Percentiles rank a stretch among this genome's conserved stretches.
Evolutionary conservation across 2,797 vertebrate species (phyloP).

Genomic region (Lepidocolaptes lacrymiger): DNA sequence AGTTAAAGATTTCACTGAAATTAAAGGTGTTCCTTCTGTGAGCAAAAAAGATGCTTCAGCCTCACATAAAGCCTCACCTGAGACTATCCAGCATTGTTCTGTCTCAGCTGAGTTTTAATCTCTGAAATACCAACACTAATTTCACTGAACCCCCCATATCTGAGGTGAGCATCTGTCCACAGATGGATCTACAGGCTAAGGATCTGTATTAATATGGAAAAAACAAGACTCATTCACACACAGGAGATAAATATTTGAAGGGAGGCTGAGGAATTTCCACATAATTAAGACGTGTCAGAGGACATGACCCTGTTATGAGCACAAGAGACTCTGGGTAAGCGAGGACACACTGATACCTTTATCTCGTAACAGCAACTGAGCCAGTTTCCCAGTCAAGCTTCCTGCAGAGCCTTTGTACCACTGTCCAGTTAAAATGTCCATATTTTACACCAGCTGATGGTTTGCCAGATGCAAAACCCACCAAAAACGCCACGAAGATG

Average conservation of each 20-base stretch:
- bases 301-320: not conserved
- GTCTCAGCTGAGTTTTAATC: not conserved
- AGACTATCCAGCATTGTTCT: not conserved
- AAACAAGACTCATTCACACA: not conserved
- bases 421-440: not conserved
- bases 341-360: not conserved
- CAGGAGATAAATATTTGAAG: constrained; percentile 38
- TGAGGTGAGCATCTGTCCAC: constrained; percentile 12
- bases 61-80: not conserved
- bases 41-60: not conserved
- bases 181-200: not conserved
- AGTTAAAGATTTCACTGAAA: not conserved
- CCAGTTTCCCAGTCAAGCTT: not conserved
- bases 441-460: not conserved
- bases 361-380: not conserved
- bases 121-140: not conserved
- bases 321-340: not conserved
- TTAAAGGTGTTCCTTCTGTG: not conserved
- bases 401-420: not conserved
- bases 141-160: not conserved
- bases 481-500: not conserved
- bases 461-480: not conserved
- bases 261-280: constrained; percentile 2
- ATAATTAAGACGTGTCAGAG: constrained; percentile 21
- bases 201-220: not conserved